These are phyloP conservation scores for Perizoma affinitatum DNA, from an alignment of 2,888 invertebrate species.

Conservation along the genomic window DNA sequence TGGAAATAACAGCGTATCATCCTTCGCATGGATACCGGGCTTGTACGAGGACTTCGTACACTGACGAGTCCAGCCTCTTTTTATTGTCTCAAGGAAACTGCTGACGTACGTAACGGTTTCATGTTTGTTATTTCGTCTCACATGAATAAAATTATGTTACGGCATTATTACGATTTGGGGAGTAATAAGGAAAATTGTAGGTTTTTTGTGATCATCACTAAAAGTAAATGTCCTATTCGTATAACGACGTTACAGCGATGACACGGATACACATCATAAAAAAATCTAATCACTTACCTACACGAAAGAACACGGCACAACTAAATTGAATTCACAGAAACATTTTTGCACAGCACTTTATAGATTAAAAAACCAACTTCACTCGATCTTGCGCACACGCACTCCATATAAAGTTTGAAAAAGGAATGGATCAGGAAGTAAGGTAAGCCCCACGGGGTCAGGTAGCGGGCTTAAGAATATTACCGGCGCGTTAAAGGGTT, in stretches of 20 bases:
- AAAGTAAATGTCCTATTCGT: conserved; percentile 31
- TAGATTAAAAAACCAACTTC: conserved; percentile 47
- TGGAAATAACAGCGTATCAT: conserved; percentile 84
- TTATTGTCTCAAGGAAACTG: conserved; percentile 75
- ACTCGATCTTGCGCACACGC: conserved; percentile 71
- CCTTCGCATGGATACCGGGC: conserved; percentile 71
- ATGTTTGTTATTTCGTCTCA: conserved; percentile 67
- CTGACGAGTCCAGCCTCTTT: conserved; percentile 77
- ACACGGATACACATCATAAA: conserved; percentile 20
- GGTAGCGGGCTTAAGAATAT: conserved; percentile 79
- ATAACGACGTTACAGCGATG: conserved; percentile 26
- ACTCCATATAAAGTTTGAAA: conserved; percentile 66
- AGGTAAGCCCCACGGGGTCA: conserved; percentile 71
- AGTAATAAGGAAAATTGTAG: conserved; percentile 59
- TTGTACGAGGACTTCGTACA: conserved; percentile 68
- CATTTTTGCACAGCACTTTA: conserved; percentile 24
- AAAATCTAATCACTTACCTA: conserved; percentile 33
- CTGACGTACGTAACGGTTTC: conserved; percentile 67
- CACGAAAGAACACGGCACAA: conserved; percentile 15
- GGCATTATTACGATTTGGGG: conserved; percentile 54
- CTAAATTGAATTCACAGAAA: conserved; percentile 12
- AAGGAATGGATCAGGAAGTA: conserved; percentile 81
- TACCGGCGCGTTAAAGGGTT: conserved; percentile 79
- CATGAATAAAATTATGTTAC: conserved; percentile 68
- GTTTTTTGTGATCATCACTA: conserved; percentile 38